Conservation (phyloP, 2,888 invertebrate genomes). For the Imbricaverruca yamaguchii region DNA sequence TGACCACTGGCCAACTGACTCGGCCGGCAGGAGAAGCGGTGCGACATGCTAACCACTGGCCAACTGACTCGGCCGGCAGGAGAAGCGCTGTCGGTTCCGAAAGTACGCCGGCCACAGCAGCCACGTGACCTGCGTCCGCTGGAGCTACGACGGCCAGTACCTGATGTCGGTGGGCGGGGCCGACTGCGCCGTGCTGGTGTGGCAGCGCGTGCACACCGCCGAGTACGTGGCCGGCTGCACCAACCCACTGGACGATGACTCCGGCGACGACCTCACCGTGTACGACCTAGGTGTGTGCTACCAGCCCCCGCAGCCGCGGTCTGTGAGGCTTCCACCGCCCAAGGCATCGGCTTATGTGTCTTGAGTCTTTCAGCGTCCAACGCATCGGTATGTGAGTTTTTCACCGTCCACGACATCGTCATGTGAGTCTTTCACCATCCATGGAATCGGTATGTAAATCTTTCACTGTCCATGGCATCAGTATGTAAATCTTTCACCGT, state of each 20-base stretch:
- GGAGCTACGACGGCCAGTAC: constrained; percentile 34
- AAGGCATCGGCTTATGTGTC: too few species aligned
- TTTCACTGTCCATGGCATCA: too few species aligned
- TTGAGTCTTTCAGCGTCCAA: too few species aligned
- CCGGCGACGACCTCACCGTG: background rate
- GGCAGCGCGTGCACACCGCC: constrained; percentile 34
- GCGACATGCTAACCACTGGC: background rate
- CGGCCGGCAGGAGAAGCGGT: background rate
- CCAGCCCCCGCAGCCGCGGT: too few species aligned
- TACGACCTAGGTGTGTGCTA: background rate
- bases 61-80: constrained; percentile 35
- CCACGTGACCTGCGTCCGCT: constrained; percentile 34
- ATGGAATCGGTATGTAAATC: too few species aligned
- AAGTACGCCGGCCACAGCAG: constrained; percentile 38
- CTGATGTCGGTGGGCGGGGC: constrained; percentile 43
- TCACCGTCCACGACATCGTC: too few species aligned
- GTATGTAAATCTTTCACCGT: too few species aligned
- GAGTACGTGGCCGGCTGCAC: background rate
- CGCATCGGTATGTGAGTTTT: too few species aligned
- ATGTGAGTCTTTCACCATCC: too few species aligned
- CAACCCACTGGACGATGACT: constrained; percentile 6
- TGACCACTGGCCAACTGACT: background rate
- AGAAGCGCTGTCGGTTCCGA: constrained; percentile 42
- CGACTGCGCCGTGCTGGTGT: constrained; percentile 44
- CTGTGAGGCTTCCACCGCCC: too few species aligned